Evolutionary conservation across 2,113 vertebrate species (phyloP), one percentile per base, ranked within the genome.

Genomic region (Tiliqua scincoides): DNA sequence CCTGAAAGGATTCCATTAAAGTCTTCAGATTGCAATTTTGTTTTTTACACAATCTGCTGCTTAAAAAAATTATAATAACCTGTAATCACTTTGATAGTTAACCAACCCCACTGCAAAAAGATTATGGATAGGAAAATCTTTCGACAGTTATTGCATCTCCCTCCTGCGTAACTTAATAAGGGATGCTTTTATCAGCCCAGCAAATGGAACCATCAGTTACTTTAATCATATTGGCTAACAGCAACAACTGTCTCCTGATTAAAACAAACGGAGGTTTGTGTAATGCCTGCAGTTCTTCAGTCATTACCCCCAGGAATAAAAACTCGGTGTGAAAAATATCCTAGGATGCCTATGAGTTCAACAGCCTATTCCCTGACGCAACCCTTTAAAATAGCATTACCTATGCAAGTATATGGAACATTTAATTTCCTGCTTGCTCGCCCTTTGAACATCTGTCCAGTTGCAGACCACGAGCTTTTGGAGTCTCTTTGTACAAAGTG

Each of bases 341-440:
- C 35, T 62, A 32, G 68, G 48, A 82, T 88, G 79, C 77, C 85
- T 92, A 83, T 90, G 80, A 89, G 85, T 84, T 91, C 79, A 82
- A 65, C 78, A 79, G 86, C 89, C 86, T 79, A 87, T 93, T 27
- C 81, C 79, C 87, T 79, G 83, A 81, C 17, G 1, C 54, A 87
- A 73, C 23, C n/a, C 9, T 85, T 91, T 80, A 87, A 88, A 93
- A 72, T 87, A 90, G 85, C 43, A 81, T 92, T 92, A 91, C 79
- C 85, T 88, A 87, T 81, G 32, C 67, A 87, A 92, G 92, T 93
- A 79, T 91, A 83, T 92, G 91, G 93, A 95, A 91, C n/a, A 54
- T 92, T 93, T 87, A 86, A 89, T 89, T 91, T 91, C 82, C 88
- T 88, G 79, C 83, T 67, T 91, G 90, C 87, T 78, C 89, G 68